Percentiles rank a stretch among this genome's conserved stretches.
Evolutionary conservation across 2,113 vertebrate species (phyloP).

Genomic region (Callionymus lyra): DNA sequence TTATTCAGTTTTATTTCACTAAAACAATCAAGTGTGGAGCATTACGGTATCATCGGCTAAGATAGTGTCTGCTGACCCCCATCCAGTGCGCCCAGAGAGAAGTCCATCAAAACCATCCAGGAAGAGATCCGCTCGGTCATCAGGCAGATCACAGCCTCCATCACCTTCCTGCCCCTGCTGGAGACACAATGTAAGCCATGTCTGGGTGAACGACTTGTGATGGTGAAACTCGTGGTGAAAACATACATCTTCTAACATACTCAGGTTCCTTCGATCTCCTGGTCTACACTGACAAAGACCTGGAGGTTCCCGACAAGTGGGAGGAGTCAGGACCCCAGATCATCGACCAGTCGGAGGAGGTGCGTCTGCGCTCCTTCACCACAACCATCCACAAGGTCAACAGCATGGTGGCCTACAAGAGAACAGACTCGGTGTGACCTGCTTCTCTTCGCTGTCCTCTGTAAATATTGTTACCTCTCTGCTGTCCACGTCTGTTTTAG

Average conservation of each 20-base stretch:
- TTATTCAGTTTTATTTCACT: no score
- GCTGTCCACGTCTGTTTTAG: slow-evolving; percentile 30
- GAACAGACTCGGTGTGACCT: slow-evolving; percentile 57
- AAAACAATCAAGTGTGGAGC: no score
- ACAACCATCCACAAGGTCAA: slow-evolving; percentile 94
- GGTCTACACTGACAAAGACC: slow-evolving; percentile 89
- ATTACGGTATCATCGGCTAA: no score
- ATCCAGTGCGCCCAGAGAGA: slow-evolving; percentile 78
- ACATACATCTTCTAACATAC: neutral
- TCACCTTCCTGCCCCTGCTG: slow-evolving; percentile 88
- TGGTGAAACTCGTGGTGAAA: neutral
- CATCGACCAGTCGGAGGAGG: slow-evolving; percentile 86
- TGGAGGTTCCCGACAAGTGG: slow-evolving; percentile 88
- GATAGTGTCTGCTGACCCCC: slow-evolving; percentile 1
- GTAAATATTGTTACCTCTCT: neutral
- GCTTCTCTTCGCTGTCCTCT: slow-evolving; percentile 5
- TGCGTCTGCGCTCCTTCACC: slow-evolving; percentile 88
- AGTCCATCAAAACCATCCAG: slow-evolving; percentile 89
- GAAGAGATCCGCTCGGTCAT: slow-evolving; percentile 95
- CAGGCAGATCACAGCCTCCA: slow-evolving; percentile 88
- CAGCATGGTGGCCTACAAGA: slow-evolving; percentile 86
- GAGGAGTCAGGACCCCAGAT: slow-evolving; percentile 91
- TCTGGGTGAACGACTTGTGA: neutral
- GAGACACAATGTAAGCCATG: slow-evolving; percentile 84
- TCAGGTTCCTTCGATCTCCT: slow-evolving; percentile 95